A percentile compares a stretch with the other conserved stretches of the same genome.
These are phyloP conservation scores for Flabesymbios commensalis DNA, from an alignment of 2,888 invertebrate species.

Conservation along the genomic window DNA sequence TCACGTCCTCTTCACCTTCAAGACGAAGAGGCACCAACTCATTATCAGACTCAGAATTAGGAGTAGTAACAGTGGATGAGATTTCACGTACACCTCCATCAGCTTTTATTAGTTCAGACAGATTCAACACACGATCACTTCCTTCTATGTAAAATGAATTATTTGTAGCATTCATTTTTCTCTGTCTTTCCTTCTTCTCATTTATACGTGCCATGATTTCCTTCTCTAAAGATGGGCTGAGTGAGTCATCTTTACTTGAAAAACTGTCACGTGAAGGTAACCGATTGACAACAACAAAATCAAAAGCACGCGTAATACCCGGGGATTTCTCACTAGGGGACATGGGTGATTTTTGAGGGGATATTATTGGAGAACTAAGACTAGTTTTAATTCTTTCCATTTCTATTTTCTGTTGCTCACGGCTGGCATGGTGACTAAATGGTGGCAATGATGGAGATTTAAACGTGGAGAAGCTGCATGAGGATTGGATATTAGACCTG, in stretches of 20 bases:
- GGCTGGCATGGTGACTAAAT: not conserved
- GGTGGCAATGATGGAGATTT: too few species aligned
- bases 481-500: too few species aligned
- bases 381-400: constrained; percentile 27
- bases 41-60: not conserved
- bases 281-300: constrained; percentile 29
- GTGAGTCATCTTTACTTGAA: constrained; percentile 59
- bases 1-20: not conserved
- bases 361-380: constrained; percentile 14
- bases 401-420: constrained; percentile 20
- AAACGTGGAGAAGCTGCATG: too few species aligned
- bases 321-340: constrained; percentile 14
- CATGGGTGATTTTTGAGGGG: not conserved
- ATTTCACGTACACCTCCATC: not conserved
- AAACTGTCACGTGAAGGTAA: constrained; percentile 55
- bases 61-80: not conserved
- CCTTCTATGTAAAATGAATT: too few species aligned
- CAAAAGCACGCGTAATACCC: constrained; percentile 21
- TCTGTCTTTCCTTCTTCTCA: not conserved
- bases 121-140: too few species aligned
- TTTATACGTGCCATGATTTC: constrained; percentile 12
- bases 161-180: too few species aligned
- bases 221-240: constrained; percentile 46
- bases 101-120: not conserved
- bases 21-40: not conserved